phyloP scores from a whole-genome alignment of 2,888 invertebrate species.

The Nipponacmea schrenckii region DNA sequence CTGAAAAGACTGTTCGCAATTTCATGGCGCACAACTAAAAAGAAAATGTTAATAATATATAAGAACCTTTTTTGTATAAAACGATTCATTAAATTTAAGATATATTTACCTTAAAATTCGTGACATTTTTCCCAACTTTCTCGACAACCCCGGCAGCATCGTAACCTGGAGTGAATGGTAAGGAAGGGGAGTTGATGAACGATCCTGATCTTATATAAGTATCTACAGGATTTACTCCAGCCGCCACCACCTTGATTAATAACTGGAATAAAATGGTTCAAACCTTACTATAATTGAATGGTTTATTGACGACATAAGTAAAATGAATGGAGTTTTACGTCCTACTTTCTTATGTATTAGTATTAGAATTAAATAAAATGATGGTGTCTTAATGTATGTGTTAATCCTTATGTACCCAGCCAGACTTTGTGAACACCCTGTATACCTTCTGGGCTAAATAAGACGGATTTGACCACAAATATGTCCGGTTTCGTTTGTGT shows the following conservation, averaged over 20 bases:
- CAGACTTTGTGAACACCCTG: too few species aligned
- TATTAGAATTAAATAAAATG: too few species aligned
- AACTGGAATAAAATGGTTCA: conserved; percentile 63
- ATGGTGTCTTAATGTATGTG: too few species aligned
- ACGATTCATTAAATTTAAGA: neutral
- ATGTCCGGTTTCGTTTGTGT: too few species aligned
- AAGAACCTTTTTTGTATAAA: neutral
- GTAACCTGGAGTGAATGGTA: conserved; percentile 72
- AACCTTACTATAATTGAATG: too few species aligned
- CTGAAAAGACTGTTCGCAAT: too few species aligned
- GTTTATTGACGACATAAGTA: too few species aligned
- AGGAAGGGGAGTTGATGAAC: conserved; percentile 66
- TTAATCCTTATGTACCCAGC: too few species aligned
- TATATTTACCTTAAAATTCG: conserved; percentile 65
- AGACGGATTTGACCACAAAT: too few species aligned
- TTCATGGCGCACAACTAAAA: neutral
- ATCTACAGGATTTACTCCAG: conserved; percentile 74
- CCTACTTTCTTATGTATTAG: too few species aligned
- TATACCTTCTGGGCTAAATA: too few species aligned
- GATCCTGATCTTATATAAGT: conserved; percentile 72
- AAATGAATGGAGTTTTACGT: too few species aligned
- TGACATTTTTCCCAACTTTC: conserved; percentile 67
- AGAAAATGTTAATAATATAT: neutral
- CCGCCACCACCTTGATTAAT: conserved; percentile 69
- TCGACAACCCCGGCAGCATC: conserved; percentile 72